A percentile compares a stretch with the other conserved stretches of the same genome.
Evolutionary conservation across 2,888 invertebrate species (phyloP).

Genomic region (Eledone cirrhosa): DNA sequence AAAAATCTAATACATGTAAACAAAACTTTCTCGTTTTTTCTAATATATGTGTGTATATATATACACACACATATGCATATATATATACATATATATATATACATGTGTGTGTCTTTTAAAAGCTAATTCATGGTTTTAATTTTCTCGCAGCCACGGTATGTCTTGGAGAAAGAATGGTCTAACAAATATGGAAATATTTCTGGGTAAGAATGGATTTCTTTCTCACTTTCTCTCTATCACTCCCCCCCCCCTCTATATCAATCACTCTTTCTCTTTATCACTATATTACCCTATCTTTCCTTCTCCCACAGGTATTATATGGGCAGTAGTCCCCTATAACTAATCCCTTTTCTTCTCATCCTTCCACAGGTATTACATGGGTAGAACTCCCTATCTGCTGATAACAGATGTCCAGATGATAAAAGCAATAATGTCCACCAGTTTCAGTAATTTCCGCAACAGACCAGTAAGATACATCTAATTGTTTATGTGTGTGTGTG

Average conservation of each 20-base stretch:
- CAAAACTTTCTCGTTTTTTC: no score
- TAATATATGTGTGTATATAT: no score
- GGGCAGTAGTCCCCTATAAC: background rate
- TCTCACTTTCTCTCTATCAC: background rate
- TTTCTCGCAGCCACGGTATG: no score
- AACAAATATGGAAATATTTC: no score
- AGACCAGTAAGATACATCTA: conserved; percentile 13
- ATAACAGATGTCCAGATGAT: background rate
- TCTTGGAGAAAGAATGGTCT: no score
- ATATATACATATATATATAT: no score
- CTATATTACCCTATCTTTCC: background rate
- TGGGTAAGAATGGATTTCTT: background rate
- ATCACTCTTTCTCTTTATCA: no score
- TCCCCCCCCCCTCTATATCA: background rate
- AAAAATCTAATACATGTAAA: no score
- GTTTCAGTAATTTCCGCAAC: background rate
- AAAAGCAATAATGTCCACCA: conserved; percentile 1
- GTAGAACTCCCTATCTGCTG: conserved; percentile 1
- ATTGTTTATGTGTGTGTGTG: no score
- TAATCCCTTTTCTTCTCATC: background rate
- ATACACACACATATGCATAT: no score
- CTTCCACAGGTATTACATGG: background rate
- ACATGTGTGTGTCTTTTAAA: no score
- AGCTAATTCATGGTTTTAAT: no score
- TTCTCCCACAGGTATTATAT: background rate